These are phyloP conservation scores for Rhysida immarginata DNA, from an alignment of 1,140 invertebrate genomes.

Conservation along the genomic window DNA sequence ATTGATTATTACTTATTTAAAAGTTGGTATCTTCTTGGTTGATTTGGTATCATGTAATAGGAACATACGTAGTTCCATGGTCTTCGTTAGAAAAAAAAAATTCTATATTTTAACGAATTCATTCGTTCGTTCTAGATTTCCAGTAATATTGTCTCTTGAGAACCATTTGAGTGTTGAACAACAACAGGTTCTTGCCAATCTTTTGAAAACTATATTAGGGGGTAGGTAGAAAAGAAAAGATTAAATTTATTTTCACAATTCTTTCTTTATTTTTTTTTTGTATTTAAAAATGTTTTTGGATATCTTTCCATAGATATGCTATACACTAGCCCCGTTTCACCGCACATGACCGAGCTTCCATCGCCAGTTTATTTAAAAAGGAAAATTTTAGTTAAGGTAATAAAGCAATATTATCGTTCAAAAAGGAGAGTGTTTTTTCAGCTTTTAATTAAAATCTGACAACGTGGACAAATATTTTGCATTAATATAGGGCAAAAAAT, in stretches of 20 bases:
- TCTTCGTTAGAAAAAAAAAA: no score
- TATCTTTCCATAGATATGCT: slow-evolving; percentile 22
- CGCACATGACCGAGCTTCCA: slow-evolving; percentile 22
- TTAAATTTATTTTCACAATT: not conserved
- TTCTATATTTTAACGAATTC: no score
- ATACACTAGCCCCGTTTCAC: slow-evolving; percentile 21
- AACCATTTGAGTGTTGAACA: slow-evolving; percentile 39
- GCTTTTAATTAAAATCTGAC: slow-evolving; percentile 19
- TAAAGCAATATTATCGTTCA: slow-evolving; percentile 6
- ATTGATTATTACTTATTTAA: no score
- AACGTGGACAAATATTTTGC: slow-evolving; percentile 19
- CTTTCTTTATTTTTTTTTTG: not conserved
- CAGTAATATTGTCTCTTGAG: slow-evolving; percentile 41
- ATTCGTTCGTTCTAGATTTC: slow-evolving; percentile 37
- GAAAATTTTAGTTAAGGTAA: slow-evolving; percentile 35
- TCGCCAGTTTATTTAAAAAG: slow-evolving; percentile 31
- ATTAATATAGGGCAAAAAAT: not conserved
- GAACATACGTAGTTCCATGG: no score
- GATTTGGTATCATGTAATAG: no score
- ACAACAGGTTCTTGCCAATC: slow-evolving; percentile 36
- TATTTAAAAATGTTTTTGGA: not conserved
- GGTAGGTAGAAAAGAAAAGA: slow-evolving; percentile 22
- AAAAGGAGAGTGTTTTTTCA: not conserved
- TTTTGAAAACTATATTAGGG: slow-evolving; percentile 36
- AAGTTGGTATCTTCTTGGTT: no score